These are phyloP conservation scores for Muraenolepis orangiensis DNA, from an alignment of 2,797 vertebrate species.

Conservation along the genomic window DNA sequence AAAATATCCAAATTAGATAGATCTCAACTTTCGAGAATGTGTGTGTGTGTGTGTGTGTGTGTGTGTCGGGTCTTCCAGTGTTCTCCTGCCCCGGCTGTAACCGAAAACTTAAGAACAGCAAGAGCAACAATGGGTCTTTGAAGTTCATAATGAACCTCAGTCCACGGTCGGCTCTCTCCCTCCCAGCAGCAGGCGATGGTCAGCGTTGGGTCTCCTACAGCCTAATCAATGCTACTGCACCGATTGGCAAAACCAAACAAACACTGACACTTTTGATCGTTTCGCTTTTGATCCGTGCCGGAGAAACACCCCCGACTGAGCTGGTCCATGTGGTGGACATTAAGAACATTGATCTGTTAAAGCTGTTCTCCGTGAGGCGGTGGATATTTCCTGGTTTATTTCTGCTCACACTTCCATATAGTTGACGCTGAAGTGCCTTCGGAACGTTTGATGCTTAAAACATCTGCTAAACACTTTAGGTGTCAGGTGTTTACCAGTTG, in stretches of 20 bases:
- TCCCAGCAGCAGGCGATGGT: too few species aligned
- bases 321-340: background rate
- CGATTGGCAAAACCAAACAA: background rate
- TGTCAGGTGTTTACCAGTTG: too few species aligned
- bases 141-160: background rate
- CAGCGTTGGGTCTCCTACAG: background rate
- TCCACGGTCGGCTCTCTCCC: background rate
- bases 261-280: background rate
- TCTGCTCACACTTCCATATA: background rate
- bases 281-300: too few species aligned
- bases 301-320: background rate
- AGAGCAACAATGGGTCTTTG: background rate
- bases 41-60: too few species aligned
- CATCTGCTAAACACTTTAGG: background rate
- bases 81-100: background rate
- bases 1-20: too few species aligned
- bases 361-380: too few species aligned
- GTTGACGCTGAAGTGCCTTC: background rate
- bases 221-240: background rate
- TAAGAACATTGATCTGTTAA: too few species aligned
- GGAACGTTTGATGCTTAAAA: background rate
- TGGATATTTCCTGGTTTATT: background rate
- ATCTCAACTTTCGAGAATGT: too few species aligned
- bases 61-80: background rate
- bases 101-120: background rate